phyloP scores from a whole-genome alignment of 1,140 invertebrate genomes.

The Tetramorium simillimum region DNA sequence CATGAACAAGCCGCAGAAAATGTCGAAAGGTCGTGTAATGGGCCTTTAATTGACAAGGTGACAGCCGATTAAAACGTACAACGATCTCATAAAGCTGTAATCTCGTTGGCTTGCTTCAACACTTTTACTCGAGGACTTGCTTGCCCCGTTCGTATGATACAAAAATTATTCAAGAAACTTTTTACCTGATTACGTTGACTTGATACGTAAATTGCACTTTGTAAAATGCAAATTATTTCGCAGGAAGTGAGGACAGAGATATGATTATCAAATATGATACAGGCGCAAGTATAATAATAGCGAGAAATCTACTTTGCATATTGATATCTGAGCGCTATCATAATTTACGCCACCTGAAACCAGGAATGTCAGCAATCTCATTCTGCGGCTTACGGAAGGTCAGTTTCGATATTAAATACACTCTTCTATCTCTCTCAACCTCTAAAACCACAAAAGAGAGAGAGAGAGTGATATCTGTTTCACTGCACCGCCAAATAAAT shows the following conservation, averaged over 20 bases:
- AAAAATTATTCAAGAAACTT: neutral
- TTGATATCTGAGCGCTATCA: neutral
- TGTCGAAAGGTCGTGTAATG: conserved; percentile 16
- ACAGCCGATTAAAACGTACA: conserved; percentile 20
- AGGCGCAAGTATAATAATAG: neutral
- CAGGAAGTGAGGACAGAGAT: neutral
- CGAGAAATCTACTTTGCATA: conserved; percentile 9
- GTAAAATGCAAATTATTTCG: neutral
- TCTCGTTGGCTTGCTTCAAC: neutral
- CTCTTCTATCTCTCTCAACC: neutral
- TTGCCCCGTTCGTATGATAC: neutral
- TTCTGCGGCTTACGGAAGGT: neutral
- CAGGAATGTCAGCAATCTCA: neutral
- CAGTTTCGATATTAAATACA: conserved; percentile 1
- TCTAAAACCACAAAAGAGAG: conserved; percentile 24
- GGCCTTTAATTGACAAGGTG: conserved; percentile 10
- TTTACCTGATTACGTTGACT: neutral
- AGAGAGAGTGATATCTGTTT: neutral
- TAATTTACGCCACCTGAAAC: conserved; percentile 5
- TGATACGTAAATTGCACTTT: neutral
- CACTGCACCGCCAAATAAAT: neutral
- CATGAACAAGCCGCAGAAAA: neutral
- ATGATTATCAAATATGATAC: neutral
- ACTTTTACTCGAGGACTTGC: neutral
- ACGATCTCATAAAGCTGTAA: neutral